Conservation (phyloP, 1,140 invertebrate species). For the Neuroterus valhalla region DNA sequence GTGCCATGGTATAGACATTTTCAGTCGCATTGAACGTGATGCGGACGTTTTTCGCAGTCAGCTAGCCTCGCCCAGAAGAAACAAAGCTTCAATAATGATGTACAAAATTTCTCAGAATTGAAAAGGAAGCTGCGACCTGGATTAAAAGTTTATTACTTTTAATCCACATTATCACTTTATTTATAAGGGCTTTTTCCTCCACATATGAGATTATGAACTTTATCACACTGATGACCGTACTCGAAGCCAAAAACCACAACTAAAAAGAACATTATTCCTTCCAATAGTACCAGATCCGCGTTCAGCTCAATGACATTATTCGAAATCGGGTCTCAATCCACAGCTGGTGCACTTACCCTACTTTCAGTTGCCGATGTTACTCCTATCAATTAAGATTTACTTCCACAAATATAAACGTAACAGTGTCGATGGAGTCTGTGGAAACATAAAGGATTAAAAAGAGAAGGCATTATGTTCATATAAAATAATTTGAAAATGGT, state of each 20-base stretch:
- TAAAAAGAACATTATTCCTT: neutral
- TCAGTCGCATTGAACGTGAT: too few relatives aligned
- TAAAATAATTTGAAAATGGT: slow-evolving; percentile 1
- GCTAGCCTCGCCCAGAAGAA: too few relatives aligned
- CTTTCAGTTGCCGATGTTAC: slow-evolving; percentile 26
- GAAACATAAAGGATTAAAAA: neutral
- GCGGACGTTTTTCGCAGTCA: too few relatives aligned
- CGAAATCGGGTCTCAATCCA: slow-evolving; percentile 25
- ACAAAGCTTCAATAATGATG: too few relatives aligned
- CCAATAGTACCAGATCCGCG: slow-evolving; percentile 15
- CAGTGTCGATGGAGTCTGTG: slow-evolving; percentile 14
- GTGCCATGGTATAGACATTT: too few relatives aligned
- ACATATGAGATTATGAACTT: neutral
- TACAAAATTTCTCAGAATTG: too few relatives aligned
- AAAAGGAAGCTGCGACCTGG: too few relatives aligned
- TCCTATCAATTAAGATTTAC: slow-evolving; percentile 24
- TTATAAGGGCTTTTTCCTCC: too few relatives aligned
- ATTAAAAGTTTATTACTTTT: too few relatives aligned
- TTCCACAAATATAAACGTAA: slow-evolving; percentile 13
- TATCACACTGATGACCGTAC: neutral
- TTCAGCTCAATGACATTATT: slow-evolving; percentile 26
- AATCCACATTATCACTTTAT: too few relatives aligned
- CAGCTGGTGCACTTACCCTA: slow-evolving; percentile 27
- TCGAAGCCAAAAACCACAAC: neutral
- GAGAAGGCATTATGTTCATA: slow-evolving; percentile 1